These are phyloP conservation scores for Kryptolebias marmoratus DNA, from an alignment of 2,113 vertebrate genomes.

Conservation along the genomic window DNA sequence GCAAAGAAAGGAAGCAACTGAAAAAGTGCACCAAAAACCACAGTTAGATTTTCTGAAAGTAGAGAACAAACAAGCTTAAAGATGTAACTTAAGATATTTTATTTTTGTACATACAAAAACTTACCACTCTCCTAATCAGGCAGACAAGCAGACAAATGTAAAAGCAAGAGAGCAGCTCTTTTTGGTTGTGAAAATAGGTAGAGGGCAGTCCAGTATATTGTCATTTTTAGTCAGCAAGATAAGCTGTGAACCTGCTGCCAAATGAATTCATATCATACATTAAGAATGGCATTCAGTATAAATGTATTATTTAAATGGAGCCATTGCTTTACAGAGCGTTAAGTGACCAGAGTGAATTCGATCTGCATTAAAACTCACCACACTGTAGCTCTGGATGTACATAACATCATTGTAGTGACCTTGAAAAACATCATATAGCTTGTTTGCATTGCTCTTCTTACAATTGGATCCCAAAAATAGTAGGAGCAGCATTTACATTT, in stretches of 20 bases:
- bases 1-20: background rate
- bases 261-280: constrained; percentile 64
- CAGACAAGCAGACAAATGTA: background rate
- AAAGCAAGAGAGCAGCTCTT: background rate
- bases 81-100: background rate
- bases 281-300: constrained; percentile 56
- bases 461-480: background rate
- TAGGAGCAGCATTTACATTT: background rate
- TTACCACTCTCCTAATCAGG: background rate
- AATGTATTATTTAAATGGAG: constrained; percentile 61
- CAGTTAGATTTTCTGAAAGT: background rate
- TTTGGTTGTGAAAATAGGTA: background rate
- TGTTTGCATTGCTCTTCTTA: background rate
- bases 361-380: constrained; percentile 41
- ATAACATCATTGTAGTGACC: constrained; percentile 39
- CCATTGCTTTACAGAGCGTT: constrained; percentile 26
- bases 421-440: constrained; percentile 15
- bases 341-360: constrained; percentile 20
- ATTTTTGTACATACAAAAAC: no score
- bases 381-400: constrained; percentile 42
- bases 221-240: constrained; percentile 44
- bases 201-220: constrained; percentile 15
- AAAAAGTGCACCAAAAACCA: background rate
- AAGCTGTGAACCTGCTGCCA: constrained; percentile 40
- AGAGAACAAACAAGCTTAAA: background rate